Conservation (phyloP, 2,113 vertebrate genomes). For the Rhizomys pruinosus region DNA sequence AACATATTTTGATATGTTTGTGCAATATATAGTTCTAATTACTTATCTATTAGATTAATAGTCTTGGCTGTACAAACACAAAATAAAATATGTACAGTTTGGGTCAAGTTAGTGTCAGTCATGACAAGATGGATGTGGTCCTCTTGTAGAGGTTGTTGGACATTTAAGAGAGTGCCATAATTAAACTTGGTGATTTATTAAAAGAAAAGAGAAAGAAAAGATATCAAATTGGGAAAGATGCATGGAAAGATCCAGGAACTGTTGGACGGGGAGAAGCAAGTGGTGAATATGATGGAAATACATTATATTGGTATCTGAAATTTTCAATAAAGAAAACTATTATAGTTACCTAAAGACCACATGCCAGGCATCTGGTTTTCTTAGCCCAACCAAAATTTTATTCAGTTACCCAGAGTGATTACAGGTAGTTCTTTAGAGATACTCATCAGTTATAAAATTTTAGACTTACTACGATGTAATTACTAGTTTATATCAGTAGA, state of each 20-base stretch:
- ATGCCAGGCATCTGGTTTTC: background rate
- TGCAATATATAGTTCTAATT: background rate
- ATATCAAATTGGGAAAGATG: background rate
- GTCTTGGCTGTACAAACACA: background rate
- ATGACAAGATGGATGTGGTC: background rate
- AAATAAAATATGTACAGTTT: background rate
- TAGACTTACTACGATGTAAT: background rate
- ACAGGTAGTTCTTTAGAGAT: background rate
- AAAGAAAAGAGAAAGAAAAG: background rate
- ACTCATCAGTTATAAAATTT: background rate
- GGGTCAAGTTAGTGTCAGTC: background rate
- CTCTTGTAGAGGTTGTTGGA: background rate
- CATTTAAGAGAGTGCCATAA: background rate
- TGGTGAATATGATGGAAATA: too few relatives aligned
- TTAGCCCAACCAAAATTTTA: background rate
- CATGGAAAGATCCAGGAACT: background rate
- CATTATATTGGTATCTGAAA: too few relatives aligned
- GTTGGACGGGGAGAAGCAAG: background rate
- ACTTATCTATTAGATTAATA: background rate
- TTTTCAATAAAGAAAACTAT: background rate
- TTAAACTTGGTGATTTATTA: background rate
- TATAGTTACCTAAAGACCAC: too few relatives aligned
- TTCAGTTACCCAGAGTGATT: background rate
- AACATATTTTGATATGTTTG: constrained; percentile 2
- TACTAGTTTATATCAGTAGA: background rate